A percentile compares a stretch with the other conserved stretches of the same genome.
phyloP scores from a whole-genome alignment of 2,797 vertebrate genomes.

The Sebastes glaucus region DNA sequence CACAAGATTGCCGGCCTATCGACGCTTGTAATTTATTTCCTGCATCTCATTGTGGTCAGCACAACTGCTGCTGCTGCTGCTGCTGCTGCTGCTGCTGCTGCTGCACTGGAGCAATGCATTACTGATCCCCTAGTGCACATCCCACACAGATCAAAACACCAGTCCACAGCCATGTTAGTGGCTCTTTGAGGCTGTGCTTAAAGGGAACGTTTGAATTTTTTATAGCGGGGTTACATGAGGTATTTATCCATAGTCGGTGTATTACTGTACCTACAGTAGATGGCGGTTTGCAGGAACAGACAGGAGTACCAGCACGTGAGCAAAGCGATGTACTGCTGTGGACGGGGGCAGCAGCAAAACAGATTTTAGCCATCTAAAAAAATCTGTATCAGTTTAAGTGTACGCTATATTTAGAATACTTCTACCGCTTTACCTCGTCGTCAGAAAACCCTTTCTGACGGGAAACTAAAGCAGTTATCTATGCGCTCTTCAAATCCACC shows the following conservation, averaged over 20 bases:
- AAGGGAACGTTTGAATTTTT: background rate
- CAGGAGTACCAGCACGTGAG: background rate
- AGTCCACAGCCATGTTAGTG: background rate
- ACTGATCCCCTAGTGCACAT: background rate
- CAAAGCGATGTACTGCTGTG: background rate
- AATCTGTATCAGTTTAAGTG: background rate
- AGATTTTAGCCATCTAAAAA: background rate
- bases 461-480: background rate
- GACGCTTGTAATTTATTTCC: background rate
- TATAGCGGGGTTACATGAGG: background rate
- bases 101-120: background rate
- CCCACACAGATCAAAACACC: too few relatives aligned
- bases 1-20: background rate
- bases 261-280: background rate
- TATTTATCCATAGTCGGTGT: background rate
- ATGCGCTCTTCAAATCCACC: background rate
- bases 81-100: constrained; percentile 34
- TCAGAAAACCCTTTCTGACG: background rate
- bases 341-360: background rate
- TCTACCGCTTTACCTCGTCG: accelerated
- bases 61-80: constrained; percentile 12
- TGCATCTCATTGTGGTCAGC: constrained; percentile 1
- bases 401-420: background rate
- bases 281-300: background rate
- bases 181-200: background rate